Conservation (phyloP, 2,888 invertebrate genomes). For the Patella depressa region DNA sequence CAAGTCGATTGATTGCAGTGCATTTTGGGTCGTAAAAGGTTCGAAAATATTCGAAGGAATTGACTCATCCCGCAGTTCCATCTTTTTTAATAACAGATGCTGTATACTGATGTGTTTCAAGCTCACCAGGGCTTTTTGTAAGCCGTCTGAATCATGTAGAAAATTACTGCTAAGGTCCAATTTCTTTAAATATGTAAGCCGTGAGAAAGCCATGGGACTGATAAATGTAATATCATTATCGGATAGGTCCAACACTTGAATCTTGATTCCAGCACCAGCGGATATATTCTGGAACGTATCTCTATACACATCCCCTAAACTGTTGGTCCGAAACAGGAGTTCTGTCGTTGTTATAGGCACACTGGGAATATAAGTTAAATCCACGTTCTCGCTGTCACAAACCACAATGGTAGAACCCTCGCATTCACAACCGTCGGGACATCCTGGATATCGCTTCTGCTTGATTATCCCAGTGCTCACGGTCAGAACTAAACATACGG, state of each 20-base stretch:
- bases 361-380: neutral
- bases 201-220: neutral
- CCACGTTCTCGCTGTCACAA: neutral
- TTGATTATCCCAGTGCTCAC: too few relatives aligned
- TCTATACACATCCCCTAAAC: neutral
- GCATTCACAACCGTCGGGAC: neutral
- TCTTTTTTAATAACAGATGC: neutral
- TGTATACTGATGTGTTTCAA: neutral
- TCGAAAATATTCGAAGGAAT: neutral
- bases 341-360: neutral
- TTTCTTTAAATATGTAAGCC: neutral
- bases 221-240: neutral
- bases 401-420: neutral
- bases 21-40: neutral
- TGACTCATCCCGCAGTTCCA: neutral
- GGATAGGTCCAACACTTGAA: neutral
- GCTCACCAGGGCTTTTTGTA: conserved; percentile 1
- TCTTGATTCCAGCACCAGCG: neutral
- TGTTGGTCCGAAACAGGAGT: neutral
- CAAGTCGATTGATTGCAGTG: neutral
- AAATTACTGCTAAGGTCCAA: neutral
- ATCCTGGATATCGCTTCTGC: neutral
- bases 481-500: too few relatives aligned
- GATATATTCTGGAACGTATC: conserved; percentile 4
- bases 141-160: neutral